phyloP scores from a whole-genome alignment of 2,113 vertebrate genomes.

The Alces alces region DNA sequence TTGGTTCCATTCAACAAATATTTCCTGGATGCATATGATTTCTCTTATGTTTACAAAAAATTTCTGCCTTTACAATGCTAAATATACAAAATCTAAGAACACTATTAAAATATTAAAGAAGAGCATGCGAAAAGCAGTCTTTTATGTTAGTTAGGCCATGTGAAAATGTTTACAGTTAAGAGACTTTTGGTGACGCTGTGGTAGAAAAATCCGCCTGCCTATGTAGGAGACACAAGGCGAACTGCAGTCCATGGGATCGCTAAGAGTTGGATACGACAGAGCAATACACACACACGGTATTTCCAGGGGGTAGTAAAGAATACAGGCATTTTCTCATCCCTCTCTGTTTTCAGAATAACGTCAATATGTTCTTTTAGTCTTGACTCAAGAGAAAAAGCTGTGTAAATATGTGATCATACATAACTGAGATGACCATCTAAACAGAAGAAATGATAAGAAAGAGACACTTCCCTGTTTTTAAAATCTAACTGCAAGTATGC shows the following conservation, averaged over 20 bases:
- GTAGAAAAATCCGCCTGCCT: background rate
- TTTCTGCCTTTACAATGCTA: background rate
- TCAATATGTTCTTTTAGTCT: background rate
- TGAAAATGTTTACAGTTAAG: conserved; percentile 3
- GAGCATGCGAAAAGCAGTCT: background rate
- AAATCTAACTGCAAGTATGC: background rate
- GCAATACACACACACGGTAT: background rate
- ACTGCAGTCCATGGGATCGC: background rate
- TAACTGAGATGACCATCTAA: background rate
- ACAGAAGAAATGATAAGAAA: background rate
- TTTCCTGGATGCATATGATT: background rate
- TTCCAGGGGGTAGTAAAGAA: background rate
- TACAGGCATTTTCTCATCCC: background rate
- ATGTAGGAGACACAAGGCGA: background rate
- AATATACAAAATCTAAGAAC: background rate
- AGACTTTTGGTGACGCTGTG: background rate
- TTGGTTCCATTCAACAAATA: background rate
- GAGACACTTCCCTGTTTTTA: background rate
- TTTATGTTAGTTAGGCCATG: background rate
- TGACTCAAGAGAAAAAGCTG: background rate
- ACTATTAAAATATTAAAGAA: background rate
- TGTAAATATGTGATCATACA: background rate
- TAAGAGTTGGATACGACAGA: background rate
- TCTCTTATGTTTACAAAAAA: background rate
- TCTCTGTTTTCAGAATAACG: background rate